Evolutionary conservation across 2,888 invertebrate genomes (phyloP).

Genomic region (Oconnorella tubifera): DNA sequence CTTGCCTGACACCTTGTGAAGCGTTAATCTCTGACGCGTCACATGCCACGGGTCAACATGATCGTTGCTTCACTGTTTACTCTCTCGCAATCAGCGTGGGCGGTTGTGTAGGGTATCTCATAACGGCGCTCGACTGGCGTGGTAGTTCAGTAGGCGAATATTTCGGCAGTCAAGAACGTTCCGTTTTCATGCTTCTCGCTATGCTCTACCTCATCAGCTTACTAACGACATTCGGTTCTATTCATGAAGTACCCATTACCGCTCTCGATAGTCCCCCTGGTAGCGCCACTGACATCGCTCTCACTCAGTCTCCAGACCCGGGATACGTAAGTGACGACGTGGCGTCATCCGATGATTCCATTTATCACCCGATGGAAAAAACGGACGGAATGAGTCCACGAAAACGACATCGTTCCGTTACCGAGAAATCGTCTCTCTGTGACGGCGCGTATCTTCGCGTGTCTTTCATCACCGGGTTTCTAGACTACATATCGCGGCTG

Average conservation of each 20-base stretch:
- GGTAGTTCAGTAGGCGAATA: conserved; percentile 61
- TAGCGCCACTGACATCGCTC: neutral
- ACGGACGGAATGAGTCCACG: neutral
- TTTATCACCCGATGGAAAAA: neutral
- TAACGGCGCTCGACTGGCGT: conserved; percentile 78
- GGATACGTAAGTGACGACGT: conserved; percentile 20
- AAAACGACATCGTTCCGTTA: neutral
- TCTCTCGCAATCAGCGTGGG: conserved; percentile 94
- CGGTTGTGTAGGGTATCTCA: conserved; percentile 86
- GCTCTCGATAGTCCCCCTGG: neutral
- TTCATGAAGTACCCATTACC: conserved; percentile 74
- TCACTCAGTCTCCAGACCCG: neutral
- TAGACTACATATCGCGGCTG: neutral
- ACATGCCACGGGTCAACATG: conserved; percentile 81
- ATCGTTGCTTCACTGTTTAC: conserved; percentile 86
- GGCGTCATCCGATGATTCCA: conserved; percentile 2
- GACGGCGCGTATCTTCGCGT: too few species aligned
- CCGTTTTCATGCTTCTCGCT: conserved; percentile 86
- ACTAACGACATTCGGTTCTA: conserved; percentile 77
- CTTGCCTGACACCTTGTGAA: conserved; percentile 89
- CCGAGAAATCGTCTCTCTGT: too few species aligned
- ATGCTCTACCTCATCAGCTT: conserved; percentile 82
- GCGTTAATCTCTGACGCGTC: conserved; percentile 90
- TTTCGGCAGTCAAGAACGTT: conserved; percentile 84
- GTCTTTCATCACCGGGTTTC: neutral